Evolutionary conservation across 2,888 invertebrate species (phyloP).

Genomic region (Rhabditophanes sp.): DNA sequence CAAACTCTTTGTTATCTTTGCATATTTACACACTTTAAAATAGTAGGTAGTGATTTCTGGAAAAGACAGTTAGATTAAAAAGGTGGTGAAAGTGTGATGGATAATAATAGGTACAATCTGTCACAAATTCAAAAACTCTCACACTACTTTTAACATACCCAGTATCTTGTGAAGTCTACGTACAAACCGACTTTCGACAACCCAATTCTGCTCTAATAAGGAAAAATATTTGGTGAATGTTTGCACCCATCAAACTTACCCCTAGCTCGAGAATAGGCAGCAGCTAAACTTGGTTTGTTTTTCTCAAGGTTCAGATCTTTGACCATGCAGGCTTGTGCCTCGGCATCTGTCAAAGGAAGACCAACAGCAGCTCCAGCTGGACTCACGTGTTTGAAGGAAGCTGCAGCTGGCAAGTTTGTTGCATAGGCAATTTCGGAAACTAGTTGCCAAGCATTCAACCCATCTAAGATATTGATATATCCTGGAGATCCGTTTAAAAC

Average conservation of each 20-base stretch:
- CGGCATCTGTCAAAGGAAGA: conserved; percentile 57
- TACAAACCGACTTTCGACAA: conserved; percentile 10
- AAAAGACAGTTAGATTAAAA: no score
- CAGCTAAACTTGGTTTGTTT: conserved; percentile 46
- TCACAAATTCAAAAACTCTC: no score
- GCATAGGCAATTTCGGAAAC: conserved; percentile 70
- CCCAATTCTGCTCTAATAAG: conserved; percentile 20
- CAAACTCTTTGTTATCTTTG: no score
- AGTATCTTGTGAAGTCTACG: no score
- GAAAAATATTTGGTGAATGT: conserved; percentile 3
- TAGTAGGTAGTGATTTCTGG: no score
- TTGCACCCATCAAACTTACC: conserved; percentile 8
- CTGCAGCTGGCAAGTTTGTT: conserved; percentile 63
- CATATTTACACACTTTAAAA: no score
- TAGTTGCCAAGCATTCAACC: conserved; percentile 88
- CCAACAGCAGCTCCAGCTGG: conserved; percentile 67
- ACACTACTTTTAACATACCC: no score
- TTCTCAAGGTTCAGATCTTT: conserved; percentile 59
- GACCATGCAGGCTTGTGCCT: conserved; percentile 81
- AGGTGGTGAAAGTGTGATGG: no score
- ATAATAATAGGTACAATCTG: no score
- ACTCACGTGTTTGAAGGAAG: conserved; percentile 73
- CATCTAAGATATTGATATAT: conserved; percentile 90
- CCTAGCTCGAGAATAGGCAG: conserved; percentile 23
- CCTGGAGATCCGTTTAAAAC: conserved; percentile 88